Evolutionary conservation across 2,888 invertebrate genomes (phyloP).

Genomic region (Cheiracanthium punctorium): DNA sequence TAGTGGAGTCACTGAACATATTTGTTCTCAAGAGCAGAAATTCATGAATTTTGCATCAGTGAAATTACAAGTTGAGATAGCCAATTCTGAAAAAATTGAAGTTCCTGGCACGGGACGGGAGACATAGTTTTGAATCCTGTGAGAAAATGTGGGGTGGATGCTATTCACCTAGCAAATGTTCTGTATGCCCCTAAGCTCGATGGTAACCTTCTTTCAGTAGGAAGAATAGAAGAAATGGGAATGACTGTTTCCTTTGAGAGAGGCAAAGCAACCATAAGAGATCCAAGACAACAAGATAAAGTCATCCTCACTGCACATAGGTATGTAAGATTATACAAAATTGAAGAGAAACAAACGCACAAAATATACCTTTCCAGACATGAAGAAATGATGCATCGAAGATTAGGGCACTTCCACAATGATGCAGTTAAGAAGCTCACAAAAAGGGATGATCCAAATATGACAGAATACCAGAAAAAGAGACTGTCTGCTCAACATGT

Average conservation of each 20-base stretch:
- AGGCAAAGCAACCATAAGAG: background rate
- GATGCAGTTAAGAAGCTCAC: background rate
- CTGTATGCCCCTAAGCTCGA: background rate
- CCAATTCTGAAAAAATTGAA: no score
- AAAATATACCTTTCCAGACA: background rate
- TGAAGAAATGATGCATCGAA: background rate
- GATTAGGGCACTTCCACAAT: conserved; percentile 5
- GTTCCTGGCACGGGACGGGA: no score
- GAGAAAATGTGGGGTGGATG: no score
- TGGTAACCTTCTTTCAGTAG: background rate
- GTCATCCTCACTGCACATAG: background rate
- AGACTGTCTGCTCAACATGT: background rate
- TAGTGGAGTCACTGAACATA: no score
- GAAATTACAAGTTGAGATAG: no score
- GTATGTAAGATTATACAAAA: background rate
- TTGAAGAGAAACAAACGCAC: background rate
- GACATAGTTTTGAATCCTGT: no score
- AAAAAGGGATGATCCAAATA: background rate
- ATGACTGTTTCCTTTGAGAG: background rate
- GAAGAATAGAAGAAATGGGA: conserved; percentile 4
- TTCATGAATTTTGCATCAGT: no score
- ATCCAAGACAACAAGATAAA: background rate
- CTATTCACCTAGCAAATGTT: background rate
- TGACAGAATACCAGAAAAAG: background rate
- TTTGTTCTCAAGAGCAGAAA: no score